Conservation (phyloP, 2,113 vertebrate genomes). For the Sinocyclocheilus maitianheensis region DNA sequence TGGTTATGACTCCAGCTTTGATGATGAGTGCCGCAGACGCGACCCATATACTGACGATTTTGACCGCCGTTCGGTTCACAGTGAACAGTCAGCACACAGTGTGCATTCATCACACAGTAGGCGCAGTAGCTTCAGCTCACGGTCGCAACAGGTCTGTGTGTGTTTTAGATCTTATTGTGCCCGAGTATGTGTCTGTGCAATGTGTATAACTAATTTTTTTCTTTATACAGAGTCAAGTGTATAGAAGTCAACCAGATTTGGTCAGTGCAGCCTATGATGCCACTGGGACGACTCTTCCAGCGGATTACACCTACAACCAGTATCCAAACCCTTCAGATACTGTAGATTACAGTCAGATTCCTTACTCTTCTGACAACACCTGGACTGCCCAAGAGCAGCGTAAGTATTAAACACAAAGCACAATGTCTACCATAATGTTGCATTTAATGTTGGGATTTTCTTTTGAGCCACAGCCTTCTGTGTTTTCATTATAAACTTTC, state of each 20-base stretch:
- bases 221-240: conserved; percentile 86
- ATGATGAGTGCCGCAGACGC: conserved; percentile 78
- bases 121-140: conserved; percentile 90
- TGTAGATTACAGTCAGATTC: conserved; percentile 77
- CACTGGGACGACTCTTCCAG: conserved; percentile 71
- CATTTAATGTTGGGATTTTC: neutral
- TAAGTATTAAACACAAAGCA: conserved; percentile 62
- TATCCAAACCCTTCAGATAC: conserved; percentile 76
- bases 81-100: conserved; percentile 86
- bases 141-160: conserved; percentile 84
- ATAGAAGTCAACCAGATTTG: conserved; percentile 84
- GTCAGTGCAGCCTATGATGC: conserved; percentile 77
- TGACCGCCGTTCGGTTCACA: conserved; percentile 88
- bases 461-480: neutral
- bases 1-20: conserved; percentile 88
- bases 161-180: neutral
- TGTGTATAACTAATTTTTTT: neutral
- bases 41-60: conserved; percentile 82
- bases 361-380: conserved; percentile 69
- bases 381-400: conserved; percentile 88
- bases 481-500: neutral
- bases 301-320: conserved; percentile 81
- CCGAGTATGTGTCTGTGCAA: neutral
- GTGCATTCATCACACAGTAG: conserved; percentile 82
- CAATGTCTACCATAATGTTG: neutral